phyloP scores from a whole-genome alignment of 2,888 invertebrate species.

The Diabrotica balteata region DNA sequence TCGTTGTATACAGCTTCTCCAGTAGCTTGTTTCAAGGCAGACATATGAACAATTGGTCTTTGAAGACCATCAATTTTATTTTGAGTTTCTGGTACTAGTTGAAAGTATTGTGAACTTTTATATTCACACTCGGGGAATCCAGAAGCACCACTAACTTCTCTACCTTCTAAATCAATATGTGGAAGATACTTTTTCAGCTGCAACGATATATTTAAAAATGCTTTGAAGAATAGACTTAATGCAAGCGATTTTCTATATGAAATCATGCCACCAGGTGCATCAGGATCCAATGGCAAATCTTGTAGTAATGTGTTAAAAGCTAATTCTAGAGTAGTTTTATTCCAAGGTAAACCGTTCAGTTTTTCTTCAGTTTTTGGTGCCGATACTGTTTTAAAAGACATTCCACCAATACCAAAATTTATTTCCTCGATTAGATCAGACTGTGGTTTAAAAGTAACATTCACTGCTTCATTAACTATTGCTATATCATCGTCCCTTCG shows the following conservation, averaged over 20 bases:
- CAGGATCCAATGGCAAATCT: slow-evolving; percentile 78
- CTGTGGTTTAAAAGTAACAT: slow-evolving; percentile 69
- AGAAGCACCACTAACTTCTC: slow-evolving; percentile 65
- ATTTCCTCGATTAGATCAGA: slow-evolving; percentile 70
- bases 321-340: slow-evolving; percentile 57
- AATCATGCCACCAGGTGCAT: slow-evolving; percentile 75
- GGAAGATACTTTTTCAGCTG: slow-evolving; percentile 64
- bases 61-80: slow-evolving; percentile 77
- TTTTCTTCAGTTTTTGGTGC: slow-evolving; percentile 70
- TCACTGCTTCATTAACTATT: slow-evolving; percentile 88
- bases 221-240: slow-evolving; percentile 77
- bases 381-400: slow-evolving; percentile 86
- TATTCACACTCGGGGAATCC: slow-evolving; percentile 67
- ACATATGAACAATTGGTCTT: slow-evolving; percentile 78
- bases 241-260: slow-evolving; percentile 70
- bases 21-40: slow-evolving; percentile 87
- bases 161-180: slow-evolving; percentile 63
- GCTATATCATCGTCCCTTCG: slow-evolving; percentile 95
- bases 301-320: slow-evolving; percentile 70
- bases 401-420: slow-evolving; percentile 87
- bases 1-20: slow-evolving; percentile 93
- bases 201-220: slow-evolving; percentile 69
- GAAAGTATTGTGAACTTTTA: slow-evolving; percentile 77
- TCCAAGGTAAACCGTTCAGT: slow-evolving; percentile 53
- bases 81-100: slow-evolving; percentile 65